These are phyloP conservation scores for Catonia carolina DNA, from an alignment of 2,888 invertebrate genomes.

Conservation along the genomic window DNA sequence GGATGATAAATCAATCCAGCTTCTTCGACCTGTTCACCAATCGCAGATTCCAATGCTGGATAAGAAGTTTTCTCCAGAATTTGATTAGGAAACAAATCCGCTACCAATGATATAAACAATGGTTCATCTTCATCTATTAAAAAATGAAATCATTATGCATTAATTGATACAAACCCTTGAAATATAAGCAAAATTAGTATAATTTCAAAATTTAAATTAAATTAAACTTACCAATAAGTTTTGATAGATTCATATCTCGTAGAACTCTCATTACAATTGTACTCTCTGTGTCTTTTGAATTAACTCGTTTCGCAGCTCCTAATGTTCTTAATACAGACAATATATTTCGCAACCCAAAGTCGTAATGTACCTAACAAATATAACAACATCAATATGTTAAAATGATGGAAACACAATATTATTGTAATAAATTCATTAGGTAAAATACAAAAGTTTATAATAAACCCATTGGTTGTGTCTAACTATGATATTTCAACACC, in stretches of 20 bases:
- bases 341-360: constrained; percentile 93
- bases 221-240: constrained; percentile 65
- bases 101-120: constrained; percentile 90
- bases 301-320: constrained; percentile 85
- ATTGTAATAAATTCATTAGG: no score
- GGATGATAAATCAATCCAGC: constrained; percentile 81
- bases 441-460: no score
- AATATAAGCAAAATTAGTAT: no score
- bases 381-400: no score
- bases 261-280: constrained; percentile 95
- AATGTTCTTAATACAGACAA: constrained; percentile 87
- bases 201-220: no score
- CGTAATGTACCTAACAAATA: constrained; percentile 76
- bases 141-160: neutral
- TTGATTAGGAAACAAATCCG: constrained; percentile 94
- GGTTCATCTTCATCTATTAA: constrained; percentile 88
- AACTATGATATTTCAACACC: no score
- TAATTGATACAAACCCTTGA: no score
- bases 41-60: constrained; percentile 81
- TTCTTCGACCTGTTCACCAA: constrained; percentile 72
- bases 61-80: constrained; percentile 86
- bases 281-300: constrained; percentile 87
- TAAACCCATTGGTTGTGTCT: no score
- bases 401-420: neutral
- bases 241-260: constrained; percentile 96